Conservation (phyloP, 2,888 invertebrate genomes). For the Macrophya annulata region DNA sequence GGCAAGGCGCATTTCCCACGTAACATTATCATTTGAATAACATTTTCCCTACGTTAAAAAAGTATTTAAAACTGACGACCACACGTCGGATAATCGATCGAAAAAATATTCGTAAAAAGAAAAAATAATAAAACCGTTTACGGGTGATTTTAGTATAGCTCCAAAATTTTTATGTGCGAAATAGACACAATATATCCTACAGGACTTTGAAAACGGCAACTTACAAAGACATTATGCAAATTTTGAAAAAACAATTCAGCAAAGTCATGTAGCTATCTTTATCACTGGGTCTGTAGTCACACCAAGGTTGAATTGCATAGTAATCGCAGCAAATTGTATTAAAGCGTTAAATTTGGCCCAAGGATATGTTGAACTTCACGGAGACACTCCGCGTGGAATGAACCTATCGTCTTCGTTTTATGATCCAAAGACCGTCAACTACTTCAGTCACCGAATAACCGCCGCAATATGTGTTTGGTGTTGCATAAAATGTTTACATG, state of each 20-base stretch:
- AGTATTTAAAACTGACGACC: not conserved
- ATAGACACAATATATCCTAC: too few species aligned
- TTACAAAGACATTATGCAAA: not conserved
- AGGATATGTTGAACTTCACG: slow-evolving; percentile 8
- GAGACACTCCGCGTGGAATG: not conserved
- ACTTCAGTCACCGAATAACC: not conserved
- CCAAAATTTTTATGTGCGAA: too few species aligned
- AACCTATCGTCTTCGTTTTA: not conserved
- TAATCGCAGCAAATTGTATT: not conserved
- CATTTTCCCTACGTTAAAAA: not conserved
- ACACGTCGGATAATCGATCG: not conserved
- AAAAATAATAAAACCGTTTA: too few species aligned
- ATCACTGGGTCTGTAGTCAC: not conserved
- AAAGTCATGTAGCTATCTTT: not conserved
- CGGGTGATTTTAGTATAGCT: too few species aligned
- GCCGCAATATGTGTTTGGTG: not conserved
- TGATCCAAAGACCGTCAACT: not conserved
- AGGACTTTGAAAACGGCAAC: not conserved
- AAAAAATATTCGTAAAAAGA: too few species aligned
- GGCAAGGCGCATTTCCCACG: not conserved
- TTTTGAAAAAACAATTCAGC: not conserved
- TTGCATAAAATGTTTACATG: not conserved
- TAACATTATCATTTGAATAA: too few species aligned
- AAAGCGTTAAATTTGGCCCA: slow-evolving; percentile 13
- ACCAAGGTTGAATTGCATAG: not conserved